Evolutionary conservation across 92 coral and sea anemone species (phyloP), one percentile per base, ranked within the genome.

Genomic region (Phenganax stokvisi): DNA sequence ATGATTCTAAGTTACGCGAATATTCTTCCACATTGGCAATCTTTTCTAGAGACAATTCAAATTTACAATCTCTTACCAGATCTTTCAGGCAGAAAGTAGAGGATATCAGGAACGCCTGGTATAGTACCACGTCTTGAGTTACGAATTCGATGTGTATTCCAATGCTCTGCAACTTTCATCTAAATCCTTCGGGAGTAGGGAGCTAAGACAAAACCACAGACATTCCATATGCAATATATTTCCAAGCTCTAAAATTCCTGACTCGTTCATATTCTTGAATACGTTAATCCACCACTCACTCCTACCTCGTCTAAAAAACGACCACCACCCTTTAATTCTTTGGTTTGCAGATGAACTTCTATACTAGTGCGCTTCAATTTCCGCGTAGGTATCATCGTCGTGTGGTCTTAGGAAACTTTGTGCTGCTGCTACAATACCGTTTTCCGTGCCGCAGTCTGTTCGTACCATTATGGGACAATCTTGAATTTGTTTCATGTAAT

Each of bases 41-140:
- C 27, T 59, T 13, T 25, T 59, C 65, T 13, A 1, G n/a, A 13
- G 65, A 13, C 16, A 59, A 13, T 25, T 13, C 65, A 13, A 59
- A 13, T 59, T 59, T 59, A 59, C 65, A 59, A 25, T 59, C 65
- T 25, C n/a, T 59, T 59, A 59, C 7, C 65, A 59, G 65, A 59
- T 25, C 65, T 59, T 25, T 59, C 65, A 13, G 65, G 65, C 27
- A 59, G 7, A 25, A 59, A 59, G 27, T 59, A 59, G 16, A 59
- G 27, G 65, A 59, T 59, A 25, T 59, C 65, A 59, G 65, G 65
- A 59, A 59, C 65, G 27, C 65, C 65, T 59, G 65, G 65, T 59
- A 59, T 59, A 59, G 65, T 59, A 13, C 65, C 65, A 13, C 7
- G 65, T 0, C 65, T 59, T 59, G 65, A 59, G 27, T 25, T 13